Evolutionary conservation across 2,113 vertebrate species (phyloP), one percentile per base, ranked within the genome.

Genomic region (Riparia riparia): DNA sequence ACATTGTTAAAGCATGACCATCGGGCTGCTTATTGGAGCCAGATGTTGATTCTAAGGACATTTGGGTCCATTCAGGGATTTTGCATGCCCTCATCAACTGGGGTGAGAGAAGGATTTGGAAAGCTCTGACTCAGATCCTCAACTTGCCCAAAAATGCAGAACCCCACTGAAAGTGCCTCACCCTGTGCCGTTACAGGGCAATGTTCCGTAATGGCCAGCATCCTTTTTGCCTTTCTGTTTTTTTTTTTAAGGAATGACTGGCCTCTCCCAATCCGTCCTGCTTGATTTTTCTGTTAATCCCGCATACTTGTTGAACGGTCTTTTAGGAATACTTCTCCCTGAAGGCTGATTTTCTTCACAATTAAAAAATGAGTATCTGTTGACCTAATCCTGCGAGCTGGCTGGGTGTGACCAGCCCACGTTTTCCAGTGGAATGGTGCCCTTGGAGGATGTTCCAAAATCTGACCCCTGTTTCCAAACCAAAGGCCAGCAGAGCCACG

Each of bases 1-100:
- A 97, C 95, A 95, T 95, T 96, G 95, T 95, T 96, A 94, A 93
- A 95, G 95, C 92, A 77, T 94, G 95, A 97, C 95, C 96, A 89
- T 68, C 37, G 90, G 97, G 96, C 97, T 89, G 93, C 95, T 98
- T 98, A 99, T 98, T 97, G 96, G 97, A 98, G 98, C 97, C 98
- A 99, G 98, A 98, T 98, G 98, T 98, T 96, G 96, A 82, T 91
- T 93, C 57, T 87, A 57, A 93, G 96, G 97, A 97, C 97, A 86
- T 91, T 98, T 97, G 95, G 94, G 94, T 89, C 93, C 90, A 77
- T 95, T 98, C 98, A 98, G 98, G 98, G 97, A 98, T 98, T 98
- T 96, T 97, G 95, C 93, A 97, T 97, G 95, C 96, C 98, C 93
- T 97, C 96, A 97, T 97, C 97, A 98, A 97, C 97, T 97, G 92